A percentile compares a stretch with the other conserved stretches of the same genome.
These are phyloP conservation scores for Drosophila eohydei DNA, from an alignment of 2,888 invertebrate species.

Conservation along the genomic window DNA sequence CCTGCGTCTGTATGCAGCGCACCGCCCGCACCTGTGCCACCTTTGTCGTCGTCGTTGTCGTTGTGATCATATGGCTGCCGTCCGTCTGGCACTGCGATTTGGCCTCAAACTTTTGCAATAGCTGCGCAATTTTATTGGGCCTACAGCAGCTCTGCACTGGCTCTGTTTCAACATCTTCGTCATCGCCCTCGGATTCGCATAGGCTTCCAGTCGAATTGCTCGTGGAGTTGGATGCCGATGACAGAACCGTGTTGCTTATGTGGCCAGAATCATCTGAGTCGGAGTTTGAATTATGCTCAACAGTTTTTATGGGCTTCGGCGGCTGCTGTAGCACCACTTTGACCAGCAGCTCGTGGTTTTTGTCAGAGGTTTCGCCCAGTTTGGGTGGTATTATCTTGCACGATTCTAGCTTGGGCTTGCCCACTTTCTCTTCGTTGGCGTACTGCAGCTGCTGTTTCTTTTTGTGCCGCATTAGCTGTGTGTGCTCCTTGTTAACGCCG, in stretches of 20 bases:
- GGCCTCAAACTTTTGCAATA: constrained; percentile 82
- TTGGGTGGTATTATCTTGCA: constrained; percentile 84
- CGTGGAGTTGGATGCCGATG: constrained; percentile 53
- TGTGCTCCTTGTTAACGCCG: constrained; percentile 59
- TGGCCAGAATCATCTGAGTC: constrained; percentile 93
- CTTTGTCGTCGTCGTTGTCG: constrained; percentile 52
- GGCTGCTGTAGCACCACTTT: constrained; percentile 74
- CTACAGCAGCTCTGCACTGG: constrained; percentile 40
- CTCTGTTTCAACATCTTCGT: constrained; percentile 22
- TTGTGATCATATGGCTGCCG: constrained; percentile 11
- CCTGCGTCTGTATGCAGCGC: constrained; percentile 82
- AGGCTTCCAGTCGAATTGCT: constrained; percentile 67
- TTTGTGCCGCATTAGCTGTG: constrained; percentile 45
- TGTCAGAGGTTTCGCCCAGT: constrained; percentile 82
- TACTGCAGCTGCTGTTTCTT: constrained; percentile 69
- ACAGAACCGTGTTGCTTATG: constrained; percentile 87
- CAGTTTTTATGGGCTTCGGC: constrained; percentile 20
- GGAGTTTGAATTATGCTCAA: constrained; percentile 50
- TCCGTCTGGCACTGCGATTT: constrained; percentile 44
- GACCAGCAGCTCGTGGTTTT: constrained; percentile 82
- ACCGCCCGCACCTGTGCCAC: constrained; percentile 82
- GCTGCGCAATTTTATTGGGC: constrained; percentile 79
- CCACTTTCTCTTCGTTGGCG: constrained; percentile 82
- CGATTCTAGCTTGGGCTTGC: constrained; percentile 79
- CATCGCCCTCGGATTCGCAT: constrained; percentile 68